Base-by-base conservation (phyloP, 2,888 invertebrate species). In the Chydorus sphaericus region DNA sequence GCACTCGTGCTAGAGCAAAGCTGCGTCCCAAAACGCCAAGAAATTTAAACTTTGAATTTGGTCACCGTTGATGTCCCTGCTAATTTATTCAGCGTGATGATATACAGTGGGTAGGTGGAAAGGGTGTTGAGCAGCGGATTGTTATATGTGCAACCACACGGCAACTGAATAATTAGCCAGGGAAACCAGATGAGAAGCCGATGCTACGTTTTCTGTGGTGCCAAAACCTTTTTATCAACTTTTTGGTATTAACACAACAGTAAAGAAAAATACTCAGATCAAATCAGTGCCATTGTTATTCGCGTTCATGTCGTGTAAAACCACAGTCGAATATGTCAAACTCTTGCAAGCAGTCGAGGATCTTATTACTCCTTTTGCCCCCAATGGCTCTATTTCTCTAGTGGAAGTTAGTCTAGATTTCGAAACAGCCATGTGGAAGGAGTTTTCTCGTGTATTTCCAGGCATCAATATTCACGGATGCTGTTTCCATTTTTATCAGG, bases 261-360 rank as follows among this genome's bases (percentile, higher is more conserved):
- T 51, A 18, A 28, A 31, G n/a, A 18, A 31, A n/a, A 18, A 28
- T 18, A 20, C 16, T 18, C 11, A 28, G n/a, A 10, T 51, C n/a
- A 51, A 51, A 51, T 31, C 28, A 10, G 51, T 51, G 18, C 48
- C 48, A n/a, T 28, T 48, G 8, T 28, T 51, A 14, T 51, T 51
- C 20, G 51, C 8, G 26, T 28, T 30, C n/a, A 51, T 51, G 51
- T 51, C 51, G 14, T 31, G 51, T 10, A 14, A 31, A 31, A 51
- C 29, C 4, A 30, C 31, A 30, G n/a, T 31, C 18, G 51, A 26
- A 16, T 51, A 51, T 31, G 29, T 31, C 23, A 20, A 30, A 30
- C 30, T 51, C 30, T 31, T 51, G 18, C 29, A 29, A 20, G 16
- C 16, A 20, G 39, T 39, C 20, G 14, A 16, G 16, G 39, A 39